phyloP scores from a whole-genome alignment of 2,888 invertebrate species.

The Labia minor region DNA sequence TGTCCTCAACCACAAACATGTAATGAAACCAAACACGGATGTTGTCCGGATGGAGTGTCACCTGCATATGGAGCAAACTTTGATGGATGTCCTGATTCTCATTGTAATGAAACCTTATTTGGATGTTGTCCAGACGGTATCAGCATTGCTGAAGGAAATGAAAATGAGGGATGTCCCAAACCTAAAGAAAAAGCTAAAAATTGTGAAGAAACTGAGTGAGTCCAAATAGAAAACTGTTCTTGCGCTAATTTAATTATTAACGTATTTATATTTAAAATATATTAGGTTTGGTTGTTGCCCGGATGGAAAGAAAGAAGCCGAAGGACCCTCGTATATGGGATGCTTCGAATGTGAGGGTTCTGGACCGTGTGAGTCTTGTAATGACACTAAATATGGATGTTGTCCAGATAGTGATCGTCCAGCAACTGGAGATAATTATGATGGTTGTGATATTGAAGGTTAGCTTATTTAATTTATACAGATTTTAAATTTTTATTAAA shows the following conservation, averaged over 20 bases:
- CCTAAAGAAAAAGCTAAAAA: slow-evolving; percentile 37
- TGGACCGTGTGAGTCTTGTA: slow-evolving; percentile 40
- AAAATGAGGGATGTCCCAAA: slow-evolving; percentile 62
- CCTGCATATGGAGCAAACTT: slow-evolving; percentile 57
- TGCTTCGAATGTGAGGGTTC: slow-evolving; percentile 39
- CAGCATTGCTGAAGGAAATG: slow-evolving; percentile 67
- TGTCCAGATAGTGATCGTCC: slow-evolving; percentile 56
- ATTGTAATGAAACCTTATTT: slow-evolving; percentile 66
- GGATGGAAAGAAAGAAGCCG: slow-evolving; percentile 50
- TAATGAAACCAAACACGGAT: slow-evolving; percentile 61
- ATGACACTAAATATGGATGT: slow-evolving; percentile 54
- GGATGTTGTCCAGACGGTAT: slow-evolving; percentile 78
- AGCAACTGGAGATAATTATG: slow-evolving; percentile 50
- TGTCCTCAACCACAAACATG: slow-evolving; percentile 66
- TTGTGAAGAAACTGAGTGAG: slow-evolving; percentile 33
- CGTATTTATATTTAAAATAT: slow-evolving; percentile 7
- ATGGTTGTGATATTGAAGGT: slow-evolving; percentile 39
- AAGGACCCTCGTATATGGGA: slow-evolving; percentile 53
- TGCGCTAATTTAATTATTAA: neutral
- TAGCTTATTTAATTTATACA: neutral
- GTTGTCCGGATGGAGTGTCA: slow-evolving; percentile 74
- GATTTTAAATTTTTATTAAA: slow-evolving; percentile 15
- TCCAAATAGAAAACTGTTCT: slow-evolving; percentile 15
- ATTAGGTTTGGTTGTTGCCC: slow-evolving; percentile 64
- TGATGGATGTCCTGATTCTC: slow-evolving; percentile 63